Evolutionary conservation across 2,797 vertebrate genomes (phyloP).

Genomic region (Rhodeus uyekii): DNA sequence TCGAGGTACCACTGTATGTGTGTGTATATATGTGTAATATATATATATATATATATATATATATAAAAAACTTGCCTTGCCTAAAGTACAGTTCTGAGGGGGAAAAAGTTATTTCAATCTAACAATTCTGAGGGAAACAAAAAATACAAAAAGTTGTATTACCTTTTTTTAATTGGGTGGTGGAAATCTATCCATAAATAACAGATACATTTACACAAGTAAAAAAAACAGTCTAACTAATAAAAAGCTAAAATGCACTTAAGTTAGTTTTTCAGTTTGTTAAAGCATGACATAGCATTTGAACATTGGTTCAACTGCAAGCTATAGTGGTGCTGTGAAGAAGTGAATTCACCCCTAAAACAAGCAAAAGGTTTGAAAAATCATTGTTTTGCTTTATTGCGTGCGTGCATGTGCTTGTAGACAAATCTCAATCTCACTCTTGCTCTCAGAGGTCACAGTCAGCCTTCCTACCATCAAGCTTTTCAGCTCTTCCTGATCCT

Average conservation of each 20-base stretch:
- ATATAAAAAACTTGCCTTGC: no score
- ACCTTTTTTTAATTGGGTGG: not conserved
- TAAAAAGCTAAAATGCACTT: not conserved
- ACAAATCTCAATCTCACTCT: not conserved
- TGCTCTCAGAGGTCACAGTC: slow-evolving; percentile 39
- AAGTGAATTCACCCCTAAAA: not conserved
- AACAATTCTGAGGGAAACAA: no score
- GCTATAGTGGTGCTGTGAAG: no score
- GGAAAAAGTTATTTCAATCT: no score
- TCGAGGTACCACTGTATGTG: no score
- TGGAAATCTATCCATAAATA: not conserved
- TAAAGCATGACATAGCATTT: not conserved
- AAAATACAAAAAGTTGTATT: not conserved
- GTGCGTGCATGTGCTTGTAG: not conserved
- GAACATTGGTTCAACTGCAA: no score
- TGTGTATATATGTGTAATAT: no score
- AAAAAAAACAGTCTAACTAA: not conserved
- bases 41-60: no score
- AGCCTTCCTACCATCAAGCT: slow-evolving; percentile 51
- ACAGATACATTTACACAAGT: not conserved
- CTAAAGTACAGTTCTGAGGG: no score
- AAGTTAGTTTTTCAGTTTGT: not conserved
- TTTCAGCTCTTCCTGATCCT: slow-evolving; percentile 58
- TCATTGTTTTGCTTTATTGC: not conserved
- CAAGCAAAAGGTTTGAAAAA: not conserved